Percentiles rank a stretch among this genome's conserved stretches.
These are phyloP conservation scores for Coregonus sp. DNA, from an alignment of 2,797 vertebrate genomes.

Conservation along the genomic window DNA sequence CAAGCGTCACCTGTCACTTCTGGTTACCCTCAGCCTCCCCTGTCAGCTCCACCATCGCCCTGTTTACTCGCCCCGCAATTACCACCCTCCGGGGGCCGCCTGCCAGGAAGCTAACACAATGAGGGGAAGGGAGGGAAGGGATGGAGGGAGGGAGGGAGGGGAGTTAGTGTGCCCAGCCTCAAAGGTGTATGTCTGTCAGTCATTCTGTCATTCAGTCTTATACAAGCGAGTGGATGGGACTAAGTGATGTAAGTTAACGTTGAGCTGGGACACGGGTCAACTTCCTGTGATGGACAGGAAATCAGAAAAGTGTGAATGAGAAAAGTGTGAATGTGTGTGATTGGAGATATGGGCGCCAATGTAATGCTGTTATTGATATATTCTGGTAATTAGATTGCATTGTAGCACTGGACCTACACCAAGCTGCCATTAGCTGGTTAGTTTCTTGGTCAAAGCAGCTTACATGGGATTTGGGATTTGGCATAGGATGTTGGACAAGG, in stretches of 20 bases:
- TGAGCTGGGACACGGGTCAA: too few species aligned
- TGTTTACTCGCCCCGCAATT: constrained; percentile 76
- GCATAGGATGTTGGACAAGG: neutral
- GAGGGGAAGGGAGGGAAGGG: constrained; percentile 9
- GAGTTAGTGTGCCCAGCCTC: constrained; percentile 29
- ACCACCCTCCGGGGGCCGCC: constrained; percentile 57
- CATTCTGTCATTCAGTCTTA: too few species aligned
- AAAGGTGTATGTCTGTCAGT: neutral
- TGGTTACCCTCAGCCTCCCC: constrained; percentile 75
- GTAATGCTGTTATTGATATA: too few species aligned
- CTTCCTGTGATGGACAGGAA: too few species aligned
- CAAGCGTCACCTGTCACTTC: constrained; percentile 76
- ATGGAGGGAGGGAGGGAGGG: constrained; percentile 41
- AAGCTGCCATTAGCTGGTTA: neutral
- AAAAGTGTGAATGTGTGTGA: too few species aligned
- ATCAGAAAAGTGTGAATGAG: too few species aligned
- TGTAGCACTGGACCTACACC: too few species aligned
- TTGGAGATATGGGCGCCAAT: too few species aligned
- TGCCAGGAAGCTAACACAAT: constrained; percentile 2
- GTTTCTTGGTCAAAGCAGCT: too few species aligned
- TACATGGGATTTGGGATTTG: neutral
- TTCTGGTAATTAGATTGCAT: too few species aligned
- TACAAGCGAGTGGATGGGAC: too few species aligned
- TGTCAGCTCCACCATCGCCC: constrained; percentile 58
- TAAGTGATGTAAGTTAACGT: too few species aligned